Conservation (phyloP, 2,113 vertebrate genomes). For the mouse (Mus musculus) region DNA sequence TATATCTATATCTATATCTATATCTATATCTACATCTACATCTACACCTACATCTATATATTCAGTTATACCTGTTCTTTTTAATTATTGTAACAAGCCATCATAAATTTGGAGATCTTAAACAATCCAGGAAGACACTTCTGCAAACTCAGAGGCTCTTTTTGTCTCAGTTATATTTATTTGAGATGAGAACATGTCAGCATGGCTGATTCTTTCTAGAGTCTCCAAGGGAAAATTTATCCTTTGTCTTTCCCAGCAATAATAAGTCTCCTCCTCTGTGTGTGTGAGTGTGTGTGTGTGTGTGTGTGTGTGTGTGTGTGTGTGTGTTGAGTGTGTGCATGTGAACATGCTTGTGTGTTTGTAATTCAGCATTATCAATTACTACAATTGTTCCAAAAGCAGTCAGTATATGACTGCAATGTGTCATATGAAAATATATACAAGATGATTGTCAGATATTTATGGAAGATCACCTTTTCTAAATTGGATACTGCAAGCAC, state of each 20-base stretch:
- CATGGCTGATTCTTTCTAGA: neutral
- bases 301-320: neutral
- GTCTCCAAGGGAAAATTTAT: neutral
- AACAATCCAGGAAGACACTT: neutral
- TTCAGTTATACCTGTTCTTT: neutral
- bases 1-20: too few relatives aligned
- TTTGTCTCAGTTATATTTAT: neutral
- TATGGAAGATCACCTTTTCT: neutral
- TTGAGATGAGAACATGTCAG: neutral
- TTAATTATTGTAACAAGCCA: neutral
- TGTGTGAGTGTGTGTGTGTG: neutral
- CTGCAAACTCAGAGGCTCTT: neutral
- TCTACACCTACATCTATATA: too few relatives aligned
- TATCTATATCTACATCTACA: too few relatives aligned
- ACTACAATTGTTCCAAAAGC: neutral
- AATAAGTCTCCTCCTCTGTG: neutral
- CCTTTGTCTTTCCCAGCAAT: neutral
- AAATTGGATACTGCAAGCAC: neutral
- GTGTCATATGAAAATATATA: neutral
- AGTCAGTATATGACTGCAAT: neutral
- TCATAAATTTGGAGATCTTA: neutral
- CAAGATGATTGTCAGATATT: neutral
- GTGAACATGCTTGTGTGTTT: neutral
- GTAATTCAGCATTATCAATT: neutral
- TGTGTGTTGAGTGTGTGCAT: neutral